Evolutionary conservation across 2,113 vertebrate species (phyloP).

Genomic region (Psilopogon haemacephalus): DNA sequence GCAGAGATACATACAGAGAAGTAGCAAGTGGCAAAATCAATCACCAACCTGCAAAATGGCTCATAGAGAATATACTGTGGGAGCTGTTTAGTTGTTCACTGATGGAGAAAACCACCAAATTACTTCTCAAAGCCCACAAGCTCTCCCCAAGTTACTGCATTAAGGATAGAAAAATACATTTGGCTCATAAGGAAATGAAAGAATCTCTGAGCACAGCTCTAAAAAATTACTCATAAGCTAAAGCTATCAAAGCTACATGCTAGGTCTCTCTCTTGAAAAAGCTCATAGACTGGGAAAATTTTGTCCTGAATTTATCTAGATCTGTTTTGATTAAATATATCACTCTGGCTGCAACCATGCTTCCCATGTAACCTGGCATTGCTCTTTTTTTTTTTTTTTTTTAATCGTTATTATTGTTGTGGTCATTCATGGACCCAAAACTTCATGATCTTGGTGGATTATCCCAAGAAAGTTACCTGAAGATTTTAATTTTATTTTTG

Average conservation of each 20-base stretch:
- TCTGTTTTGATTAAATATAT: not conserved
- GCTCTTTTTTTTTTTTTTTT: not conserved
- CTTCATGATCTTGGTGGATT: not conserved
- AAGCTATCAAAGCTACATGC: not conserved
- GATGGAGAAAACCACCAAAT: not conserved
- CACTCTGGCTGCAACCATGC: not conserved
- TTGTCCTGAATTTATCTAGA: not conserved
- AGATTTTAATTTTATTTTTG: not conserved
- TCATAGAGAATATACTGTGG: not conserved
- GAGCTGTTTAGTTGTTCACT: not conserved
- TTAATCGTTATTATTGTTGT: not conserved
- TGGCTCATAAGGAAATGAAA: conserved; percentile 10
- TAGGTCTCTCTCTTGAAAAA: not conserved
- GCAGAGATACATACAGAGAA: not conserved
- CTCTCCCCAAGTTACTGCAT: not conserved
- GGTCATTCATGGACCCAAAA: not conserved
- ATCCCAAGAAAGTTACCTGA: not conserved
- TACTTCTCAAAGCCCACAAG: not conserved
- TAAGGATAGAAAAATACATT: not conserved
- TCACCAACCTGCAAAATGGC: not conserved
- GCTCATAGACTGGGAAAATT: not conserved
- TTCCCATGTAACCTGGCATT: not conserved
- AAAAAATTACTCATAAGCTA: not conserved
- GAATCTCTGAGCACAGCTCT: not conserved
- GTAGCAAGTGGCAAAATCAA: not conserved